Percentiles rank a stretch among this genome's conserved stretches.
Evolutionary conservation across 2,888 invertebrate species (phyloP).

Genomic region (Troilus luridus): DNA sequence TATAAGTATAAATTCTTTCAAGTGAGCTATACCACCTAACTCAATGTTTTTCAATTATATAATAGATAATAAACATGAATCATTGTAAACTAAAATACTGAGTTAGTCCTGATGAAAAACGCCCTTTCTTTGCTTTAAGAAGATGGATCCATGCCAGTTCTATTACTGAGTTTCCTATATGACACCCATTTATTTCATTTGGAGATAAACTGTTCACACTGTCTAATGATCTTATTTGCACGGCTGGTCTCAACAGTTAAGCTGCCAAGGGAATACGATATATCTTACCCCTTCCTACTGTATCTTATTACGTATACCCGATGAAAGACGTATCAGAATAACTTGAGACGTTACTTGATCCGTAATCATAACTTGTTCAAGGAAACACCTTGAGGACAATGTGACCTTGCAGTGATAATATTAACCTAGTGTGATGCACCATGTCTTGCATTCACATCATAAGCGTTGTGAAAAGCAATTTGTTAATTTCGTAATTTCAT

Average conservation of each 20-base stretch:
- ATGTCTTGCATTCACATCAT: not conserved
- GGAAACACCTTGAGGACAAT: not conserved
- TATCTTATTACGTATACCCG: not conserved
- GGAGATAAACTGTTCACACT: not conserved
- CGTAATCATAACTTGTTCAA: not conserved
- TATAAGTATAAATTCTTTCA: too few species aligned
- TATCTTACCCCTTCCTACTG: not conserved
- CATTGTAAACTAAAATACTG: too few species aligned
- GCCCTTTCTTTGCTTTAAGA: too few species aligned
- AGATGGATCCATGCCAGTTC: too few species aligned
- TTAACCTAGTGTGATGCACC: not conserved
- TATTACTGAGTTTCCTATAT: too few species aligned
- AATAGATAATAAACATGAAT: too few species aligned
- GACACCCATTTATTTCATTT: not conserved
- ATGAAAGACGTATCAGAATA: not conserved
- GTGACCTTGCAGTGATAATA: not conserved
- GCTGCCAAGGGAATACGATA: not conserved
- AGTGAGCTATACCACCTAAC: too few species aligned
- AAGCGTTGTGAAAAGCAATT: not conserved
- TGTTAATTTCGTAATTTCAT: not conserved
- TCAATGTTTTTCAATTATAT: too few species aligned
- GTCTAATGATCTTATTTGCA: not conserved
- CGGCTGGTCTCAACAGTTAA: not conserved
- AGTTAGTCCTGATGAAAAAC: too few species aligned
- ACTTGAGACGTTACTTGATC: constrained; percentile 2